Base-by-base conservation (phyloP, 2,888 invertebrate genomes). In the Lithophane ornitopus region DNA sequence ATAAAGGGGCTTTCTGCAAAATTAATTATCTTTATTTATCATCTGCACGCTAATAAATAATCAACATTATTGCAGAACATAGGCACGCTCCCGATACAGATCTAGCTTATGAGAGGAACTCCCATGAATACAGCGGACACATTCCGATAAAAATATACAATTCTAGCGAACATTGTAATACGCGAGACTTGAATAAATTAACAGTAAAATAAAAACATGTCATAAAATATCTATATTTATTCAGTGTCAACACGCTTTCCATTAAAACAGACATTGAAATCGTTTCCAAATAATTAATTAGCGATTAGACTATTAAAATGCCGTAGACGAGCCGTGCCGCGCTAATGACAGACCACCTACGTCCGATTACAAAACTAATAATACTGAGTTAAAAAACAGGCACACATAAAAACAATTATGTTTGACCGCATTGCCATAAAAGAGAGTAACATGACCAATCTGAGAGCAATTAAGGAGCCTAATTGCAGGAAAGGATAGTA, bases 371-470 rank as follows among this genome's bases (percentile, higher is more conserved):
- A 94, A 91, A 93, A 94, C 92, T 92, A 94, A 95, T 95, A 94
- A 88, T 87, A 85, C 80, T 72, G 69, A 84, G 87, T 92, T 90
- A 91, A 94, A 95, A 96, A 95, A 94, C 94, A 95, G 95, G 92
- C 94, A 92, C 92, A 92, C 95, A 94, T 96, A 95, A 96, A 96
- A 95, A 95, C 95, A 95, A 96, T 96, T 94, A 95, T 92, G 92
- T 93, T 93, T 94, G 95, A 94, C 95, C 96, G 95, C 95, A 91
- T 94, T 95, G 95, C 96, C 95, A 95, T 96, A 95, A 95, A 94
- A 93, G 93, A 94, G 93, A 94, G 94, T 94, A 95, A 94, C 95
- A 94, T 92, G 92, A 94, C 94, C 95, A 94, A 95, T 94, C 93
- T 90, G 80, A 92, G 93, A 93, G 94, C 94, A 95, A 96, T 96